A percentile compares a stretch with the other conserved stretches of the same genome.
These are phyloP conservation scores for Mesitornis unicolor DNA, from an alignment of 2,113 vertebrate genomes.

Conservation along the genomic window DNA sequence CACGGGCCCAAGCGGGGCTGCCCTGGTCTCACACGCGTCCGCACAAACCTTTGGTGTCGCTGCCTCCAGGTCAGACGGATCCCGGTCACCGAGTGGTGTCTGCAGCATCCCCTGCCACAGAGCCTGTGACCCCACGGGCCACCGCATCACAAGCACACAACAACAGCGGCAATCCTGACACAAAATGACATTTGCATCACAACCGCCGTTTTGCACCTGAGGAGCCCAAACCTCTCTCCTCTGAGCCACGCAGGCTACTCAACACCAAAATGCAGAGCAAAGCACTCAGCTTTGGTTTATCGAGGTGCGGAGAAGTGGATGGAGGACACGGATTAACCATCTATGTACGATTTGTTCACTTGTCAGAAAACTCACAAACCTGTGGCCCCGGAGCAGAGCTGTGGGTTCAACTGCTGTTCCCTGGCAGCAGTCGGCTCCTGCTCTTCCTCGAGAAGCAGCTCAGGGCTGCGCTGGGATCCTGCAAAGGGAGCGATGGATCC, in stretches of 20 bases:
- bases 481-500: neutral
- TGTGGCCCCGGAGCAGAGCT: neutral
- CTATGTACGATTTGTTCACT: neutral
- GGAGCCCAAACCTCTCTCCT: rapidly evolving
- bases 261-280: neutral
- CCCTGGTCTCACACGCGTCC: no score
- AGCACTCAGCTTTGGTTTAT: neutral
- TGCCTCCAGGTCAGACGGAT: no score
- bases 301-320: neutral
- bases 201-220: neutral
- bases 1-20: no score
- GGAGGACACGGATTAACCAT: neutral
- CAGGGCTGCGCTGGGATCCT: neutral
- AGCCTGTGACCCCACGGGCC: no score
- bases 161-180: no score
- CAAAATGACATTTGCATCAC: neutral
- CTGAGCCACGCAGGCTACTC: neutral
- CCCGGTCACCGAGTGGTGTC: no score
- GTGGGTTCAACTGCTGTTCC: neutral
- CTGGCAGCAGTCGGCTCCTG: neutral
- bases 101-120: no score
- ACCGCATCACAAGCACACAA: no score
- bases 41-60: no score
- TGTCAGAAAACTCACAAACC: neutral
- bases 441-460: neutral